Conservation (phyloP, 2,888 invertebrate genomes). For the Tiliacea aurago region DNA sequence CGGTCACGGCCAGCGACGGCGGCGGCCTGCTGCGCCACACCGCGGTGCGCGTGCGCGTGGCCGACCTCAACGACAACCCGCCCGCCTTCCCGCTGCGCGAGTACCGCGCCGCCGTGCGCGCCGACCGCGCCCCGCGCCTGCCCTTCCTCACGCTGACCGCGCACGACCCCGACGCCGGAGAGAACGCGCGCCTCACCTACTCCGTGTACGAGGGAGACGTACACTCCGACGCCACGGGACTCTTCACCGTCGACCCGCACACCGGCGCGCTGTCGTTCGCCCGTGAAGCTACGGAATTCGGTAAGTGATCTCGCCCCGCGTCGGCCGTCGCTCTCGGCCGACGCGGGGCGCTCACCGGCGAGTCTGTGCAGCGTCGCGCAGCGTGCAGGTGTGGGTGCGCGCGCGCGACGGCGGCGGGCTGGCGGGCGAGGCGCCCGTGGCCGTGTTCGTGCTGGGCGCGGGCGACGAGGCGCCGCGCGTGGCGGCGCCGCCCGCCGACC, state of each 20-base stretch:
- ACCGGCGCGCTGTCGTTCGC: slow-evolving; percentile 94
- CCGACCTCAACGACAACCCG: slow-evolving; percentile 96
- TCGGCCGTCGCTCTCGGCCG: background rate
- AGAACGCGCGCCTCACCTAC: slow-evolving; percentile 93
- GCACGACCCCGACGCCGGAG: slow-evolving; percentile 94
- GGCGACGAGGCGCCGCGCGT: slow-evolving; percentile 93
- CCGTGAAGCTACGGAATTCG: slow-evolving; percentile 90
- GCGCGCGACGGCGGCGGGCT: slow-evolving; percentile 96
- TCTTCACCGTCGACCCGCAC: slow-evolving; percentile 94
- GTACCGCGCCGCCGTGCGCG: slow-evolving; percentile 94
- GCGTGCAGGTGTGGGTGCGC: slow-evolving; percentile 97
- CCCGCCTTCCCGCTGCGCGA: slow-evolving; percentile 94
- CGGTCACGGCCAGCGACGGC: slow-evolving; percentile 95
- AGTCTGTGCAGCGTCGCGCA: slow-evolving; percentile 91
- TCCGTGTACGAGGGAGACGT: slow-evolving; percentile 92
- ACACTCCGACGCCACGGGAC: slow-evolving; percentile 90
- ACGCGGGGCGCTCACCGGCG: background rate
- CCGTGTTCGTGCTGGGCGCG: slow-evolving; percentile 94
- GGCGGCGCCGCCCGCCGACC: slow-evolving; percentile 93
- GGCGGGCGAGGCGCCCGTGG: slow-evolving; percentile 95
- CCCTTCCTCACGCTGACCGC: slow-evolving; percentile 89
- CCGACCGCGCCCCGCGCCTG: slow-evolving; percentile 78
- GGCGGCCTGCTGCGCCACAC: slow-evolving; percentile 95
- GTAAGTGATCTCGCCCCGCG: slow-evolving; percentile 66
- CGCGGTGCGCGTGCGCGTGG: slow-evolving; percentile 94